Percentiles rank a stretch among this genome's conserved stretches.
Conservation (phyloP, 2,797 vertebrate species). For the Gymnocypris eckloni region DNA sequence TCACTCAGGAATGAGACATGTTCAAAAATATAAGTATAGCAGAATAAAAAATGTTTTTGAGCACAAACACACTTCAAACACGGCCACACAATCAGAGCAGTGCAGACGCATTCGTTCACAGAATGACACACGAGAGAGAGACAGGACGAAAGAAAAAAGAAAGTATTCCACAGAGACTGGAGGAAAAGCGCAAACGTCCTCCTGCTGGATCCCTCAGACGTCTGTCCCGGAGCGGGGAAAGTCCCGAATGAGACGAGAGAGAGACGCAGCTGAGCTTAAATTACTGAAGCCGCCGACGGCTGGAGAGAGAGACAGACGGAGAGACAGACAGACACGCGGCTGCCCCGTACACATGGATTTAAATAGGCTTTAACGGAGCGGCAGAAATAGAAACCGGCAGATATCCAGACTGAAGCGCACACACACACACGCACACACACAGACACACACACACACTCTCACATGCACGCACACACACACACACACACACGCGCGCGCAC, state of each 20-base stretch:
- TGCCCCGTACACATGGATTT: constrained; percentile 51
- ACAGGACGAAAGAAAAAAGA: constrained; percentile 13
- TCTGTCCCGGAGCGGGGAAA: constrained; percentile 48
- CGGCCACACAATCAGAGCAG: not conserved
- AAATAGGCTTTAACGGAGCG: constrained; percentile 60
- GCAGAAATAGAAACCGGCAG: constrained; percentile 60
- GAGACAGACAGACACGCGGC: not conserved
- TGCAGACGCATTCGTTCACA: not conserved
- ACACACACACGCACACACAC: not conserved
- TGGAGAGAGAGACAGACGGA: constrained; percentile 4
- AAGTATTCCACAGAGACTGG: constrained; percentile 26
- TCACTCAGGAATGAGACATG: constrained; percentile 2
- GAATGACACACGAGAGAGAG: not conserved
- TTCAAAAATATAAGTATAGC: not conserved
- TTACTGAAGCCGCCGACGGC: constrained; percentile 6
- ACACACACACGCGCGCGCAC: not conserved
- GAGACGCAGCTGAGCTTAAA: constrained; percentile 23
- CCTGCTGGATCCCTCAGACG: constrained; percentile 13
- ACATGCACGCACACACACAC: not conserved
- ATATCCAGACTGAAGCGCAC: constrained; percentile 7
- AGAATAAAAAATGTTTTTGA: not conserved
- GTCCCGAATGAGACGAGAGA: constrained; percentile 54
- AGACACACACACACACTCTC: not conserved
- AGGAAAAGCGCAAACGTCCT: not conserved
- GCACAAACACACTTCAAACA: not conserved